Evolutionary conservation across 1,140 invertebrate genomes (phyloP), one percentile per base, ranked within the genome.

Genomic region (Drosophila repleta): DNA sequence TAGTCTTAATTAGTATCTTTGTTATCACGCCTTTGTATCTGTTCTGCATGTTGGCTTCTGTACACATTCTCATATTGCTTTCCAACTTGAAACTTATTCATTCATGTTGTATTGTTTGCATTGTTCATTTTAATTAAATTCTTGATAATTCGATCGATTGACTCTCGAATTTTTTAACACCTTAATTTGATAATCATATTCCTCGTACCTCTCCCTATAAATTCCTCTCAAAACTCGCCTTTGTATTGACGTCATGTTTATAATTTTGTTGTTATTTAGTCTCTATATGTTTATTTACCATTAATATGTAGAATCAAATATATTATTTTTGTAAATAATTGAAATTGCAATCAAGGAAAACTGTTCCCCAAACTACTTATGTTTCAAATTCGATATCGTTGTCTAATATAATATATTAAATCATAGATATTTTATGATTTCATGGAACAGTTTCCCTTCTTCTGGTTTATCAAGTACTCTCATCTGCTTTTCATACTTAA

Each of bases 1-100:
- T 73, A 51, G 46, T 74, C 29, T 11, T 79, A 71, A 75, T 57
- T 77, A 60, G 56, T 60, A 46, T 29, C 1, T 51, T 15, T 64
- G 35, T 45, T 62, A 65, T 65, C 24, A 37, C 8, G 32, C 21
- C 18, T 32, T 48, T 4, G 43, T 77, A 52, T 77, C 46, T 68
- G 78, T 70, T 66, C 41, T 69, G 79, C 79, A 83, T 70, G 79
- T 61, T 37, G 15, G 55, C 15, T 46, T 37, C 45, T 10, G 20
- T 24, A 26, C 32, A 56, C 49, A 15, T 29, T 52, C 18, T 20
- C 56, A 29, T 11, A n/a, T 53, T 4, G 24, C 39, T 57, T 57
- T 57, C n/a, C 41, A 57, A 39, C 49, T 18, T 52, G 7, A 15
- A 32, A 17, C 32, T 3, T 1, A 8, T 43, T 55, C 18, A 70